Conservation (phyloP, 2,113 vertebrate species). For the Nyctibius bracteatus region DNA sequence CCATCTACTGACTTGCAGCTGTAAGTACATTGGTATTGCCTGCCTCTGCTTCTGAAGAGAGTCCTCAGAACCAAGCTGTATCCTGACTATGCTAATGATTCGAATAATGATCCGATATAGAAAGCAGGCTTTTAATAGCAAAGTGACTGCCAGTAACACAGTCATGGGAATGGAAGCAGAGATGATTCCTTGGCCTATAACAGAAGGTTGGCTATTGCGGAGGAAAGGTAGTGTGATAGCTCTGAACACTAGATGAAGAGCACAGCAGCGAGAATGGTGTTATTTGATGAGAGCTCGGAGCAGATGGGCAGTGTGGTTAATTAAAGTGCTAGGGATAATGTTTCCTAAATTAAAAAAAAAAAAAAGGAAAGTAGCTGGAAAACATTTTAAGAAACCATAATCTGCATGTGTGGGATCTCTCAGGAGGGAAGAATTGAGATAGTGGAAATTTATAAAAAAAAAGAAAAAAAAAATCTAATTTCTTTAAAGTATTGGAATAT, state of each 20-base stretch:
- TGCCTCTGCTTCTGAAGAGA: background rate
- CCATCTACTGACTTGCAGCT: conserved; percentile 19
- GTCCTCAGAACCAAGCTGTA: background rate
- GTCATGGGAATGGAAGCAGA: conserved; percentile 19
- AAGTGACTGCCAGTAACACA: background rate
- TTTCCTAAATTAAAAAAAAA: background rate
- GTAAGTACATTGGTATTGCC: background rate
- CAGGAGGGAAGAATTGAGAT: background rate
- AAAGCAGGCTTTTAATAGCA: conserved; percentile 1
- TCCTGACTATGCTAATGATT: background rate
- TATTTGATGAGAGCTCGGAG: conserved; percentile 46
- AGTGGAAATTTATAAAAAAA: background rate
- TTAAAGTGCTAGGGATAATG: conserved; percentile 47
- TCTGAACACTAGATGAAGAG: conserved; percentile 29
- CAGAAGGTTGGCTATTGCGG: conserved; percentile 41
- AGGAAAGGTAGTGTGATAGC: conserved; percentile 47
- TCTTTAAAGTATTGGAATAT: background rate
- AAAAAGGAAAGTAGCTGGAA: background rate
- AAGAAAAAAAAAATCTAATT: background rate
- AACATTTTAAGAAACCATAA: background rate
- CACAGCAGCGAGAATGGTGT: background rate
- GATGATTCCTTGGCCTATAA: conserved; percentile 33
- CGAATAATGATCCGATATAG: background rate
- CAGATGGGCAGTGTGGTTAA: conserved; percentile 60
- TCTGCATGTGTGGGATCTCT: background rate